A percentile compares a stretch with the other conserved stretches of the same genome.
These are phyloP conservation scores for Sitodiplosis mosellana DNA, from an alignment of 1,140 invertebrate species.

Conservation along the genomic window DNA sequence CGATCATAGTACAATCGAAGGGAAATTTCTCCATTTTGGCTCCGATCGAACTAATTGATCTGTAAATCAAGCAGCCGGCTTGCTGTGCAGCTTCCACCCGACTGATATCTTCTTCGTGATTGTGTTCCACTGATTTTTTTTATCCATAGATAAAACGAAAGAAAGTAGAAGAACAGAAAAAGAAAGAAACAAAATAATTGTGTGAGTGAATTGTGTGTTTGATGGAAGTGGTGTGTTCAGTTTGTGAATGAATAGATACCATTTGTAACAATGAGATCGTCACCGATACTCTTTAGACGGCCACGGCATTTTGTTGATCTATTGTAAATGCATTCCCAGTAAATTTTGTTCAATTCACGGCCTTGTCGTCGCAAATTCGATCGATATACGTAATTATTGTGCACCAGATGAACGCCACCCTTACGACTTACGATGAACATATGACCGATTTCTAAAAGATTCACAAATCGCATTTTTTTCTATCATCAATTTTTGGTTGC, in stretches of 20 bases:
- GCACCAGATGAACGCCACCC: constrained; percentile 18
- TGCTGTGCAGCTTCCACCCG: neutral
- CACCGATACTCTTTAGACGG: constrained; percentile 21
- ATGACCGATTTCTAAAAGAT: neutral
- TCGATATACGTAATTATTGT: constrained; percentile 22
- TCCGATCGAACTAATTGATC: neutral
- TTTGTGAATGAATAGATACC: constrained; percentile 8
- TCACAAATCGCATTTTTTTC: neutral
- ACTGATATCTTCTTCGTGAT: neutral
- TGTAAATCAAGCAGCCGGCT: constrained; percentile 1
- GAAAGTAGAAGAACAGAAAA: too few relatives aligned
- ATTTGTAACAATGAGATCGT: constrained; percentile 23
- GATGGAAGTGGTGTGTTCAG: too few relatives aligned
- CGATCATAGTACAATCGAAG: too few relatives aligned
- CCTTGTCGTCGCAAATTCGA: constrained; percentile 23
- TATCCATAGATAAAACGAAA: too few relatives aligned
- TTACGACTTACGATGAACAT: constrained; percentile 21
- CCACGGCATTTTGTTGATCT: constrained; percentile 22
- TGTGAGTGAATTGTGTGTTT: too few relatives aligned
- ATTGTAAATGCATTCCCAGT: constrained; percentile 25
- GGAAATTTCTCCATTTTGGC: too few relatives aligned
- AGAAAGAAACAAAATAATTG: too few relatives aligned
- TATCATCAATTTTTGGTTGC: too few relatives aligned
- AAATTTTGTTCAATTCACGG: constrained; percentile 17
- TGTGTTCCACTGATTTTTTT: neutral